These are phyloP conservation scores for Pitangus sulphuratus DNA, from an alignment of 2,797 vertebrate species.

Conservation along the genomic window DNA sequence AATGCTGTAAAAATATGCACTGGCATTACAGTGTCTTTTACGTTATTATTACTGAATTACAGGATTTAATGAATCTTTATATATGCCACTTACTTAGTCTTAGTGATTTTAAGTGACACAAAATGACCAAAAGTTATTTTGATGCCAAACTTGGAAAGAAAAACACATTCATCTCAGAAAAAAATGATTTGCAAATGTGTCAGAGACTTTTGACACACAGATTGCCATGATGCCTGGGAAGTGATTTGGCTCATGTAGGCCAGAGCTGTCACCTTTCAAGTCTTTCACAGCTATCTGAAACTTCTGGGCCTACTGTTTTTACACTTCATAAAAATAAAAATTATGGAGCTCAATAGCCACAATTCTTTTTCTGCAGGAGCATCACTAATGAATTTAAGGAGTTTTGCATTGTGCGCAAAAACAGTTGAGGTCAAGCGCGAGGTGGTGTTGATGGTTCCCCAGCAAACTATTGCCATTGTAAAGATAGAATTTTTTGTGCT, in stretches of 20 bases:
- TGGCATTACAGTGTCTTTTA: background rate
- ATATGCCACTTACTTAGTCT: background rate
- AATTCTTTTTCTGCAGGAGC: background rate
- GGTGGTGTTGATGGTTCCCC: background rate
- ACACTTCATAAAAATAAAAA: background rate
- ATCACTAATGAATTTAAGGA: background rate
- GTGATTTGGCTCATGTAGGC: background rate
- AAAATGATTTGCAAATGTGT: background rate
- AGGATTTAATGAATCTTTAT: background rate
- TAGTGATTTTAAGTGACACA: background rate
- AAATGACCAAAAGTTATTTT: background rate
- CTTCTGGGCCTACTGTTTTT: background rate
- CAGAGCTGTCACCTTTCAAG: background rate
- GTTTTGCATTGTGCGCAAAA: background rate
- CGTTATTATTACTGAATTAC: background rate
- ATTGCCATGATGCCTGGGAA: background rate
- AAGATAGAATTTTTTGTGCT: background rate
- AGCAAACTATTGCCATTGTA: background rate
- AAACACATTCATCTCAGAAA: background rate
- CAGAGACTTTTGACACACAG: background rate
- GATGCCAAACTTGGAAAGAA: background rate
- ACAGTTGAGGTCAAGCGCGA: background rate
- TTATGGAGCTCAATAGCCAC: background rate
- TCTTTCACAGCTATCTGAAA: background rate
- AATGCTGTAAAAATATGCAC: background rate